Conservation (phyloP, 2,888 invertebrate species). For the Neocrepidodera transversa region DNA sequence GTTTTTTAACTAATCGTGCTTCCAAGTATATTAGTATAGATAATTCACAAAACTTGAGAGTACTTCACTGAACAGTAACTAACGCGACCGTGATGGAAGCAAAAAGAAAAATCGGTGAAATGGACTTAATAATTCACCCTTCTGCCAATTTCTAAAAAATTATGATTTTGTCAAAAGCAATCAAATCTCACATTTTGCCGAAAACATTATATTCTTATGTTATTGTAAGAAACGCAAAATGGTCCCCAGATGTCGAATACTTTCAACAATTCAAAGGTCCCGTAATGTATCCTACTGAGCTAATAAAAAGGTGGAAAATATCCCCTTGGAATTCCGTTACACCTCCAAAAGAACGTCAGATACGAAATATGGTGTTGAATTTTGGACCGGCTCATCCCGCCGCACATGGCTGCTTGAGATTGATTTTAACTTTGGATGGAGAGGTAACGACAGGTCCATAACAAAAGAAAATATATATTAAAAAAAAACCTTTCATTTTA, state of each 20-base stretch:
- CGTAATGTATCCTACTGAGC: constrained; percentile 66
- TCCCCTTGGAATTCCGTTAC: constrained; percentile 27
- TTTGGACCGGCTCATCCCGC: constrained; percentile 93
- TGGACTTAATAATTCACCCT: no score
- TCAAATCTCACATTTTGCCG: not conserved
- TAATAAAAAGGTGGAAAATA: constrained; percentile 49
- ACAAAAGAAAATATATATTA: no score
- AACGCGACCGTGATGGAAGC: no score
- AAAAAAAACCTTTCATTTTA: no score
- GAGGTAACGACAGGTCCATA: constrained; percentile 63
- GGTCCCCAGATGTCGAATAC: constrained; percentile 74
- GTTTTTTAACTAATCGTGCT: no score
- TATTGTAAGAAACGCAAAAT: constrained; percentile 47
- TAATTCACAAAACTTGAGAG: no score
- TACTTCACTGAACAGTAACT: no score
- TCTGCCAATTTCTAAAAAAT: no score
- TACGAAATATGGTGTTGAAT: constrained; percentile 62
- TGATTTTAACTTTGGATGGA: constrained; percentile 82
- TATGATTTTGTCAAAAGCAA: constrained; percentile 23
- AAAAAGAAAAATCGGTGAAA: no score
- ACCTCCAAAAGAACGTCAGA: constrained; percentile 32
- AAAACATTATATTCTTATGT: not conserved
- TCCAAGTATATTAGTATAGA: no score
- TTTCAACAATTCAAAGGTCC: constrained; percentile 65
- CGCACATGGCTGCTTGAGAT: constrained; percentile 85